Evolutionary conservation across 2,113 vertebrate species (phyloP).

Genomic region (Microcebus tavaratra): DNA sequence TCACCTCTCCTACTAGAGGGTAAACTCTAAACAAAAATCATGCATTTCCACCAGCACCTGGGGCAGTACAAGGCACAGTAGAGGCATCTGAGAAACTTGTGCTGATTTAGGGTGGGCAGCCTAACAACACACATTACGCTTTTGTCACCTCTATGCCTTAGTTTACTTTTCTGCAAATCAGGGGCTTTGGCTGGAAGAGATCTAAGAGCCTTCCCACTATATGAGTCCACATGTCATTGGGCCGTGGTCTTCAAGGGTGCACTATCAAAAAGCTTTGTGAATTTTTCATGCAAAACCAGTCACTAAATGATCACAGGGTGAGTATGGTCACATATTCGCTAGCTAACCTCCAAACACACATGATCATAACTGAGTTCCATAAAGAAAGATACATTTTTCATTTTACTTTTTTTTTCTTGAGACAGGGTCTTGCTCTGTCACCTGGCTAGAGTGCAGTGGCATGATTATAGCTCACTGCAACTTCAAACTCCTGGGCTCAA

Average conservation of each 20-base stretch:
- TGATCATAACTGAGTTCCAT: conserved; percentile 1
- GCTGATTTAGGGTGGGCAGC: neutral
- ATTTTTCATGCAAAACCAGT: conserved; percentile 1
- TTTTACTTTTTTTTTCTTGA: no score
- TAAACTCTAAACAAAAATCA: neutral
- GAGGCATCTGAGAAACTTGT: neutral
- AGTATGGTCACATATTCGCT: neutral
- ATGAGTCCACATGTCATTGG: neutral
- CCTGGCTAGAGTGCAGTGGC: no score
- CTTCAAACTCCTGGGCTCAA: no score
- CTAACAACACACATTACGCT: neutral
- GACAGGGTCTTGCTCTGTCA: no score
- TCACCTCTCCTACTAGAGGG: neutral
- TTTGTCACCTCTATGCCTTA: neutral
- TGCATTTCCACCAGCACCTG: neutral
- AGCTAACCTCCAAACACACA: neutral
- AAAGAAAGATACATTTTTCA: conserved; percentile 33
- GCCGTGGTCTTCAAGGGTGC: neutral
- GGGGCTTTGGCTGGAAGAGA: neutral
- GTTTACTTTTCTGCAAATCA: neutral
- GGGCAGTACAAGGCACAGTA: neutral
- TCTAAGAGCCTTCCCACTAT: neutral
- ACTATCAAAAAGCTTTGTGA: neutral
- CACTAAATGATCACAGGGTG: neutral
- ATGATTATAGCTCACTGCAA: no score